These are phyloP conservation scores for Mizuhopecten yessoensis DNA, from an alignment of 1,140 invertebrate genomes.

Conservation along the genomic window DNA sequence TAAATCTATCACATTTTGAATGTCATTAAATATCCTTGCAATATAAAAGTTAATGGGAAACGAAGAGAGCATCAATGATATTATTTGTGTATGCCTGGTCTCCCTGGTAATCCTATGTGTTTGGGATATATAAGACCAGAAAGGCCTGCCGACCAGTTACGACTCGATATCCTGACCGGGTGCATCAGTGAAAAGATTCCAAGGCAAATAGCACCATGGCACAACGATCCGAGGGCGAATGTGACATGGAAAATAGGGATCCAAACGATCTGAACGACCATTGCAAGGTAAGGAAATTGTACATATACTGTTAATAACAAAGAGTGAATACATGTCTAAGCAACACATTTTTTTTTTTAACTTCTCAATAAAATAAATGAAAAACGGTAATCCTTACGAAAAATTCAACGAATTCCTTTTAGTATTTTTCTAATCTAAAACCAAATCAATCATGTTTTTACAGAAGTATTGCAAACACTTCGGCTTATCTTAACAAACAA, in stretches of 20 bases:
- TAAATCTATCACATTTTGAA: background rate
- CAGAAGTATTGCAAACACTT: too few species aligned
- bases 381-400: too few species aligned
- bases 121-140: background rate
- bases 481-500: too few species aligned
- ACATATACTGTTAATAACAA: too few species aligned
- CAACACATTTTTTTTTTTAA: too few species aligned
- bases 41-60: background rate
- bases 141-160: background rate
- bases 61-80: background rate
- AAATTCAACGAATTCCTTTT: too few species aligned
- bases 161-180: background rate
- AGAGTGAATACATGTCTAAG: too few species aligned
- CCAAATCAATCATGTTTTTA: too few species aligned
- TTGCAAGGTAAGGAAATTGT: background rate
- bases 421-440: too few species aligned
- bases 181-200: background rate
- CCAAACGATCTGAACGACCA: background rate
- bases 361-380: too few species aligned
- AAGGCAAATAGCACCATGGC: background rate
- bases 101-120: background rate
- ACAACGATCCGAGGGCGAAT: background rate
- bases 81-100: background rate
- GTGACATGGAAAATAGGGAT: background rate
- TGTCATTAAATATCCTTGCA: conserved; percentile 35